phyloP scores from a whole-genome alignment of 2,797 vertebrate species.

The Momotus momota region DNA sequence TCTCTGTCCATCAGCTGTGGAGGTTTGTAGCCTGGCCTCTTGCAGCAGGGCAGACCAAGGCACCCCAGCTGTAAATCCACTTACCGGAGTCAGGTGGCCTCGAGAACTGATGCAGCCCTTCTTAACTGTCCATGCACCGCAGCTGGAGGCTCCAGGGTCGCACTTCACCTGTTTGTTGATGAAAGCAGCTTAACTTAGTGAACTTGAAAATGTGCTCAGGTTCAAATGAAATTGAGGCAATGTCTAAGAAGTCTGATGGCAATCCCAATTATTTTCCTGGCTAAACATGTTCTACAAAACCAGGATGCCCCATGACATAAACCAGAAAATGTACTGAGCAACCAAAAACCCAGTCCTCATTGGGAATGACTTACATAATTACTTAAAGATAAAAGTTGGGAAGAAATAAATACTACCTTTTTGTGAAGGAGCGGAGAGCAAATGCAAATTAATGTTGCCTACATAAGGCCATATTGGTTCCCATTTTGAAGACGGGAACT shows the following conservation, averaged over 20 bases:
- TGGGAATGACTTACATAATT: not conserved
- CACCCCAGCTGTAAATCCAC: not conserved
- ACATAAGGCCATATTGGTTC: not conserved
- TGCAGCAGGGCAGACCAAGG: accelerated
- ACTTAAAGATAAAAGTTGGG: not conserved
- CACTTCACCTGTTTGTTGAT: not conserved
- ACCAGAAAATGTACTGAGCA: not conserved
- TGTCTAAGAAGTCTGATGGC: not conserved
- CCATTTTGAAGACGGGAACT: not conserved
- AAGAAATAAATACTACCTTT: not conserved
- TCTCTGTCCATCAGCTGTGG: not conserved
- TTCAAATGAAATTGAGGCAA: not conserved
- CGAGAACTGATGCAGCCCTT: not conserved
- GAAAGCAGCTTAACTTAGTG: not conserved
- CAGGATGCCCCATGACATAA: not conserved
- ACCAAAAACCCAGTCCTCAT: not conserved
- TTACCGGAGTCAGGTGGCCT: not conserved
- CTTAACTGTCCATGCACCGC: accelerated
- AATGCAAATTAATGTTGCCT: not conserved
- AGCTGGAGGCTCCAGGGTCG: not conserved
- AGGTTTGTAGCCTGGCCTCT: not conserved
- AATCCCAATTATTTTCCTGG: not conserved
- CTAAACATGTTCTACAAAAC: not conserved
- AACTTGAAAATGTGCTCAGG: not conserved
- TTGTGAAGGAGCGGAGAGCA: not conserved